These are phyloP conservation scores for Mellilla xanthometata DNA, from an alignment of 2,888 invertebrate genomes.

Conservation along the genomic window DNA sequence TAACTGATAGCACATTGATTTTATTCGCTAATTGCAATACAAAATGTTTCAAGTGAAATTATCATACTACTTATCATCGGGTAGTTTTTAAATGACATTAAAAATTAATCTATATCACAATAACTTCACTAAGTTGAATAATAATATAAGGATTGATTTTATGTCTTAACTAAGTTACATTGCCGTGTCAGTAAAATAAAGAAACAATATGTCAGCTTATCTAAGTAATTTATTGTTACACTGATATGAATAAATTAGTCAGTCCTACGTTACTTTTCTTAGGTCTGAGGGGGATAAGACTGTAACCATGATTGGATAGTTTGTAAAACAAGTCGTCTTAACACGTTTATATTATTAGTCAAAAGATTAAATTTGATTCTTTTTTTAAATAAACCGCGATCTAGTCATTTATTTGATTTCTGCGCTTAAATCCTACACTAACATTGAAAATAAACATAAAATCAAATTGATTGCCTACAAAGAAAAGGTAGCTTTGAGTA, in stretches of 20 bases:
- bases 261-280: slow-evolving; percentile 15
- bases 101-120: slow-evolving; percentile 25
- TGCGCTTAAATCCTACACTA: background rate
- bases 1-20: slow-evolving; percentile 7
- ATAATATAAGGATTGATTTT: background rate
- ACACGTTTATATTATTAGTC: too few relatives aligned
- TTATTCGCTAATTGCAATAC: slow-evolving; percentile 3
- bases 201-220: background rate
- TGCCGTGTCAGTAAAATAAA: background rate
- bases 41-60: background rate
- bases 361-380: too few relatives aligned
- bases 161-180: background rate
- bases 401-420: too few relatives aligned
- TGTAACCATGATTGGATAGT: too few relatives aligned
- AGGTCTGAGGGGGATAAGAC: slow-evolving; percentile 1
- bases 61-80: background rate
- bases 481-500: too few relatives aligned
- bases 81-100: background rate
- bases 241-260: slow-evolving; percentile 28
- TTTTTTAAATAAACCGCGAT: too few relatives aligned
- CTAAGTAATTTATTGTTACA: slow-evolving; percentile 11
- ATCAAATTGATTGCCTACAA: too few relatives aligned
- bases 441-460: too few relatives aligned
- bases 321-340: too few relatives aligned
- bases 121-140: slow-evolving; percentile 22